Evolutionary conservation across 2,888 invertebrate genomes (phyloP), one percentile per base, ranked within the genome.

Genomic region (Ochropleura leucogaster): DNA sequence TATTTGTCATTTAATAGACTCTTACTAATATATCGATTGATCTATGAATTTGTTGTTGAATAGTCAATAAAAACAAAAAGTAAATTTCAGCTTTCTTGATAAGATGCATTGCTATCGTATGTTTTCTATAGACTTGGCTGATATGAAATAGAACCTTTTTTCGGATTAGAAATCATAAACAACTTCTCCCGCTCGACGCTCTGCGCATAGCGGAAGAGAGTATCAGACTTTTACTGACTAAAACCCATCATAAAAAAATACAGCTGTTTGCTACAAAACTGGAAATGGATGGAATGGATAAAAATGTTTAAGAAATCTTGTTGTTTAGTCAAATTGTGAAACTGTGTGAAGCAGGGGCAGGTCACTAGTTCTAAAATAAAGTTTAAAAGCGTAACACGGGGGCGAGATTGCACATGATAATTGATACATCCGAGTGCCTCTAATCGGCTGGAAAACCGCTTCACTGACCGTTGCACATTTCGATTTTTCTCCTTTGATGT

Each of bases 401-500:
- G 72, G 85, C 85, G 84, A 88, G 86, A 87, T 84, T 89, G 90
- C 89, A 92, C 88, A 90, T 91, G 91, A 93, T 95, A 95, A 95
- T 95, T 95, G 93, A 95, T 94, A 94, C 92, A 93, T 92, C 92
- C 92, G 90, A 89, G 92, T 91, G 92, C 82, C 84, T 93, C 89
- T 95, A 96, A 96, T 96, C 96, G 94, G 88, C 87, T 87, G 96
- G 95, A 95, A 96, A 96, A 94, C 93, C 94, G 90, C 93, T 96
- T 95, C 94, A 94, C 96, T 93, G 90, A 90, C 91, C 95, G 93
- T 79, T 96, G 96, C 92, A 93, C 96, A 96, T 95, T 95, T 94
- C 94, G 94, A 96, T 96, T 96, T 96, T 96, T 96, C 96, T 96
- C 95, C 96, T 96, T 96, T 96, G 96, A 96, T 96, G 95, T 96